These are phyloP conservation scores for Parascotia fuliginaria DNA, from an alignment of 2,888 invertebrate genomes.

Conservation along the genomic window DNA sequence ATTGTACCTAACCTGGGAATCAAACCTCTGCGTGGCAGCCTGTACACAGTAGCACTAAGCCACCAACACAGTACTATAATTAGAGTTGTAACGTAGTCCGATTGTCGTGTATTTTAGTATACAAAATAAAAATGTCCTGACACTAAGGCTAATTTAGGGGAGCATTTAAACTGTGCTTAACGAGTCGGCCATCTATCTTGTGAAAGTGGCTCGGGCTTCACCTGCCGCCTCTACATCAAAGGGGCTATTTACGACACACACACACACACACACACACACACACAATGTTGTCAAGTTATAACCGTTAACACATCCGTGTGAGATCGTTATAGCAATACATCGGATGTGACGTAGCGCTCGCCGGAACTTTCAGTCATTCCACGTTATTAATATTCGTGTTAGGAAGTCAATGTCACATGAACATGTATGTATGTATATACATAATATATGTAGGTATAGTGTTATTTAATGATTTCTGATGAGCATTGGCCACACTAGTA, in stretches of 20 bases:
- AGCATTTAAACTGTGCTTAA: constrained; percentile 10
- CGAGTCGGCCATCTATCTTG: constrained; percentile 13
- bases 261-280: constrained; percentile 3
- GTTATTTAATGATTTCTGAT: too few species aligned
- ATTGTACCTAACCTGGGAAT: too few species aligned
- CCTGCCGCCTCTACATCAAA: constrained; percentile 30
- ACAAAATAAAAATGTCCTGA: constrained; percentile 15
- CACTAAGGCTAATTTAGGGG: constrained; percentile 9
- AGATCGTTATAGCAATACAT: constrained; percentile 7
- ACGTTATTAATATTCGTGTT: background rate
- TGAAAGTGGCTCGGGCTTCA: constrained; percentile 4
- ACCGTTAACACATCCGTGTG: constrained; percentile 29
- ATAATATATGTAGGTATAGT: constrained; percentile 1
- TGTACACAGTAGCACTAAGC: too few species aligned
- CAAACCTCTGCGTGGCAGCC: too few species aligned
- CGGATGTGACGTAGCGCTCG: constrained; percentile 12
- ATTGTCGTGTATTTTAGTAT: background rate
- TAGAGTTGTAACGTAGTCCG: background rate
- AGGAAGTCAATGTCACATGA: background rate
- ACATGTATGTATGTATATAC: background rate
- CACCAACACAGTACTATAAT: too few species aligned
- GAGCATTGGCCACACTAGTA: too few species aligned
- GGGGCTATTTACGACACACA: constrained; percentile 18
- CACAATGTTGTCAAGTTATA: constrained; percentile 2
- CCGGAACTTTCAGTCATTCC: background rate